These are phyloP conservation scores for western clawed frog (Xenopus tropicalis) DNA, from an alignment of 2,113 vertebrate species.

Conservation along the genomic window DNA sequence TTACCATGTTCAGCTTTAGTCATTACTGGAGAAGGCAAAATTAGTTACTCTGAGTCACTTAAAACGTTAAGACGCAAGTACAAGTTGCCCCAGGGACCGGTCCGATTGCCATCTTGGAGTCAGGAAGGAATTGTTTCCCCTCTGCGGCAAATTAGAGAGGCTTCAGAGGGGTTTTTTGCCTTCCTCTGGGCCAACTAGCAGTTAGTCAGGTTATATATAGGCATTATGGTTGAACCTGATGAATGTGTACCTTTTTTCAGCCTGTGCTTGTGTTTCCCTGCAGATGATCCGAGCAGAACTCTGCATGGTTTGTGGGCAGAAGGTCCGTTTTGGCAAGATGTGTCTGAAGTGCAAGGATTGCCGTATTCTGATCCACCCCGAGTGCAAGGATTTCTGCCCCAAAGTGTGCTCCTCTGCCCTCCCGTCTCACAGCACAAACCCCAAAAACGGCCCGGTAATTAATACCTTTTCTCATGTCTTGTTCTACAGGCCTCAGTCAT, in stretches of 20 bases:
- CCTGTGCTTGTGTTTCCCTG: not conserved
- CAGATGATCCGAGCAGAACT: constrained; percentile 78
- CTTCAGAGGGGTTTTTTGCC: no score
- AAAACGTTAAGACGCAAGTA: no score
- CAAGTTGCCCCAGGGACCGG: no score
- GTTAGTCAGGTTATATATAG: no score
- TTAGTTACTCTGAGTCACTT: no score
- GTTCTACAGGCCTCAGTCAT: not conserved
- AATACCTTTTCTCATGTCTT: not conserved
- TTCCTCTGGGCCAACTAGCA: no score
- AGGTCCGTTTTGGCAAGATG: constrained; percentile 75
- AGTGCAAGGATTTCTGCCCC: constrained; percentile 61
- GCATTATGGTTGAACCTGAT: no score
- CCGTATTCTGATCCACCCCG: constrained; percentile 66
- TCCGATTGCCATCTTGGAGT: no score
- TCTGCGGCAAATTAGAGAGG: no score
- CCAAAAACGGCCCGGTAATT: constrained; percentile 30
- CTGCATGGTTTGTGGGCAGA: constrained; percentile 68
- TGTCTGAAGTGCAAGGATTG: constrained; percentile 74
- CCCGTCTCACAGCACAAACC: not conserved
- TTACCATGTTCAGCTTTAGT: not conserved
- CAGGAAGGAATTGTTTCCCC: no score
- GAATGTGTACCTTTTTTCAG: no score
- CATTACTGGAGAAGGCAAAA: not conserved
- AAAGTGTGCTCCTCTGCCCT: constrained; percentile 45